Percentiles rank a stretch among this genome's conserved stretches.
phyloP scores from a whole-genome alignment of 2,888 invertebrate species.

The Pantelozetes paolii region DNA sequence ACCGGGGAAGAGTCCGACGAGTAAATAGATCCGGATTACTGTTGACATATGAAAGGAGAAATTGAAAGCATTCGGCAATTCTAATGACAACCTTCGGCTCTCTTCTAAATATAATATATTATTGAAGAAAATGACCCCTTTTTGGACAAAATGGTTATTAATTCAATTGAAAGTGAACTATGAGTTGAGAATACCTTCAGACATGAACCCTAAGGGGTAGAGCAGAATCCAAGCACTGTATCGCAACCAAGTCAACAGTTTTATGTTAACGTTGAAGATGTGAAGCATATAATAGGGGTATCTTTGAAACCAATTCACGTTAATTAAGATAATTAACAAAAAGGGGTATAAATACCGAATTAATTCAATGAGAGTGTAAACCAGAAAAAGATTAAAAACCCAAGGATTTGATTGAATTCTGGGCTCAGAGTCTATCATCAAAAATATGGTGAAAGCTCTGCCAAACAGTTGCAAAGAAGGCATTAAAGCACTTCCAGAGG shows the following conservation, averaged over 20 bases:
- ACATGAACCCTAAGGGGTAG: constrained; percentile 82
- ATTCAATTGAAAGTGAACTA: background rate
- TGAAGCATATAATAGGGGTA: constrained; percentile 88
- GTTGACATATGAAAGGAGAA: constrained; percentile 79
- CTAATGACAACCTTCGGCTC: constrained; percentile 67
- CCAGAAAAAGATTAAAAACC: constrained; percentile 77
- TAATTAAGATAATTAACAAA: constrained; percentile 41
- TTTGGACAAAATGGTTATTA: constrained; percentile 42
- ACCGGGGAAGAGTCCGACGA: constrained; percentile 70
- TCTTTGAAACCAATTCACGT: constrained; percentile 55
- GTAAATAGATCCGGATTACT: constrained; percentile 69
- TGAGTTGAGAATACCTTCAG: constrained; percentile 62
- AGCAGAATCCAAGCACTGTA: constrained; percentile 90
- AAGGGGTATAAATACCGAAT: constrained; percentile 62
- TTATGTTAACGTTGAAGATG: constrained; percentile 67
- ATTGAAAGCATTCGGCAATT: constrained; percentile 78
- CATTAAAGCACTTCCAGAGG: constrained; percentile 68
- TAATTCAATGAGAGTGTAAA: constrained; percentile 77
- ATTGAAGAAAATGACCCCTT: constrained; percentile 56
- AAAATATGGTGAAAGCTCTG: constrained; percentile 71
- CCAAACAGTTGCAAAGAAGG: constrained; percentile 75
- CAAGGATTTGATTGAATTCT: constrained; percentile 81
- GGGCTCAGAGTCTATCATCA: constrained; percentile 75
- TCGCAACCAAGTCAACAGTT: constrained; percentile 79
- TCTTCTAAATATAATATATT: constrained; percentile 87